These are phyloP conservation scores for Eristalis arbustorum DNA, from an alignment of 2,888 invertebrate species.

Conservation along the genomic window DNA sequence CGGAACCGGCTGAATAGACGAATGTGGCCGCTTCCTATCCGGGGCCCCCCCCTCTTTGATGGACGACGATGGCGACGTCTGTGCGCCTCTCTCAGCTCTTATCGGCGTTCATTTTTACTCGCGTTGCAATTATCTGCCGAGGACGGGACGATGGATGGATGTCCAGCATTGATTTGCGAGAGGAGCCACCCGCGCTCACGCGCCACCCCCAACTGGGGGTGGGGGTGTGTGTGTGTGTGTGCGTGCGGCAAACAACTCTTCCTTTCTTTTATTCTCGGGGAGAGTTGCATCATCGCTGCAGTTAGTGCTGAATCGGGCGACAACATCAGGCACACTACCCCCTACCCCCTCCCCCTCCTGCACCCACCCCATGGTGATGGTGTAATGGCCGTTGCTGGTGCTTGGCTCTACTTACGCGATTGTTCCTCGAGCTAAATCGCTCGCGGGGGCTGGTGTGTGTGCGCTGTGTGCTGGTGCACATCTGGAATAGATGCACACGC, in stretches of 20 bases:
- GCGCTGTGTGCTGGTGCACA: conserved; percentile 47
- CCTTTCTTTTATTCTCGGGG: conserved; percentile 62
- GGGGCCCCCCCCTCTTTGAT: background rate
- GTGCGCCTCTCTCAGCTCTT: conserved; percentile 13
- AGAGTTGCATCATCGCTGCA: conserved; percentile 68
- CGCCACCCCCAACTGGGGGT: conserved; percentile 29
- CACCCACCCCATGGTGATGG: conserved; percentile 31
- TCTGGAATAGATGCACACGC: conserved; percentile 67
- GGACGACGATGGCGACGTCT: background rate
- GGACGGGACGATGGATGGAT: conserved; percentile 3
- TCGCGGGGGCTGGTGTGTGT: conserved; percentile 45
- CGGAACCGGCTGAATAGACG: conserved; percentile 25
- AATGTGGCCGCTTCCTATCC: conserved; percentile 27
- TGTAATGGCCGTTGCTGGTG: conserved; percentile 53
- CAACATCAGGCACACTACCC: too few species aligned
- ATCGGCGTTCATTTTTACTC: conserved; percentile 30
- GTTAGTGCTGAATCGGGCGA: conserved; percentile 55
- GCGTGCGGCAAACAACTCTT: conserved; percentile 54
- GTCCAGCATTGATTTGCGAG: conserved; percentile 50
- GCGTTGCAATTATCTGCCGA: conserved; percentile 22
- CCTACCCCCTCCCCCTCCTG: too few species aligned
- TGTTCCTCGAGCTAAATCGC: conserved; percentile 46
- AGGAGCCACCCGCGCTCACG: background rate
- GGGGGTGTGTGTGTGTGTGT: too few species aligned
- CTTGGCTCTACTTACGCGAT: conserved; percentile 43